These are phyloP conservation scores for Hydropsyche tenuis DNA, from an alignment of 1,140 invertebrate genomes.

Conservation along the genomic window DNA sequence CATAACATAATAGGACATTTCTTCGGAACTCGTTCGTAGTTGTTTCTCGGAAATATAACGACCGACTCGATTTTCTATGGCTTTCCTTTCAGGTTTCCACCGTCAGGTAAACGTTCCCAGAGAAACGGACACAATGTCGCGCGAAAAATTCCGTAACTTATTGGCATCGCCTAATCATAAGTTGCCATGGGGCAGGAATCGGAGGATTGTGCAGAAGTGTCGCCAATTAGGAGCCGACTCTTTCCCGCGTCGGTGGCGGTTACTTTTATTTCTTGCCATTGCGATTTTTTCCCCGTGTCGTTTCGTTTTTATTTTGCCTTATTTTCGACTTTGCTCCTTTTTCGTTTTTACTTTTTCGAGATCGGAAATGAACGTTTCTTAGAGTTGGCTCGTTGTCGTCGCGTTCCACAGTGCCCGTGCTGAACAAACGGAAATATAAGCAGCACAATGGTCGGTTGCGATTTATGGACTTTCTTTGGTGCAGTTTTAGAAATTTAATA, in stretches of 20 bases:
- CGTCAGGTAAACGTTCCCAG: background rate
- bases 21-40: background rate
- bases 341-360: background rate
- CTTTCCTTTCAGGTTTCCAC: conserved; percentile 16
- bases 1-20: no score
- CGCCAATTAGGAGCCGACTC: conserved; percentile 35
- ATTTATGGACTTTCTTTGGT: background rate
- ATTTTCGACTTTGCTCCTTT: background rate
- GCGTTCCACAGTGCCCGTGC: background rate
- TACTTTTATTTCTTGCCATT: conserved; percentile 37
- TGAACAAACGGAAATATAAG: background rate
- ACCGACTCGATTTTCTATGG: background rate
- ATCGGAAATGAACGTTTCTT: conserved; percentile 37
- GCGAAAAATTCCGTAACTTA: conserved; percentile 33
- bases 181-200: conserved; percentile 21
- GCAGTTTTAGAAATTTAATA: no score
- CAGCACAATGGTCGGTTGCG: background rate
- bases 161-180: conserved; percentile 36
- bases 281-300: no score
- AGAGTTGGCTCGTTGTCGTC: background rate
- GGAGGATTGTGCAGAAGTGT: conserved; percentile 33
- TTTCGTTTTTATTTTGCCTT: background rate
- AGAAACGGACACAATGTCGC: conserved; percentile 23
- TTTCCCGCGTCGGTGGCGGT: conserved; percentile 6
- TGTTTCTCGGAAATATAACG: conserved; percentile 6